A percentile compares a stretch with the other conserved stretches of the same genome.
Conservation (phyloP, 2,797 vertebrate species). For the Lagocephalus sceleratus region DNA sequence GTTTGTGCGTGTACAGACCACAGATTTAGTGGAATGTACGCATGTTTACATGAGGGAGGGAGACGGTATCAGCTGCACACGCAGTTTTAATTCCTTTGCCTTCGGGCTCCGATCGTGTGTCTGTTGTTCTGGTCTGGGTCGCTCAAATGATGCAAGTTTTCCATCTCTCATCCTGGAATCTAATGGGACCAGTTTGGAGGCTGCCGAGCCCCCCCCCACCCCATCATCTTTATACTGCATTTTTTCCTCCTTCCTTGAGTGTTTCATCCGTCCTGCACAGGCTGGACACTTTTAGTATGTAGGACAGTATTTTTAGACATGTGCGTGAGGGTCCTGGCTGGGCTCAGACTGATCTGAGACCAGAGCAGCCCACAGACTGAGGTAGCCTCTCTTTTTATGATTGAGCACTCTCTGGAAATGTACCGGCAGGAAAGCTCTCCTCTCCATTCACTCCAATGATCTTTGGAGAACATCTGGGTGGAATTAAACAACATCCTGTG, state of each 20-base stretch:
- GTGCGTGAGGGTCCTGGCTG: conserved; percentile 50
- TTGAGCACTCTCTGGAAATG: conserved; percentile 16
- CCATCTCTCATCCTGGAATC: conserved; percentile 1
- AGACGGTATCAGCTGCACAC: conserved; percentile 36
- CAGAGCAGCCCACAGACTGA: conserved; percentile 28
- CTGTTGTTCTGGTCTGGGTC: conserved; percentile 17
- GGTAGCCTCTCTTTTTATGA: conserved; percentile 30
- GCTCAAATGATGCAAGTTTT: conserved; percentile 25
- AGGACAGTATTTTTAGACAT: conserved; percentile 77
- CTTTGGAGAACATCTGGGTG: conserved; percentile 65
- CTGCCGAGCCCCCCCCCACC: conserved; percentile 1
- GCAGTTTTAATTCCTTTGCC: background rate
- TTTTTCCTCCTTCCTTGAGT: background rate
- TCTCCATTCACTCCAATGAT: conserved; percentile 53
- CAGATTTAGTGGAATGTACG: conserved; percentile 52
- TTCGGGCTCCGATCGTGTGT: conserved; percentile 17
- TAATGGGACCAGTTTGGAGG: conserved; percentile 8
- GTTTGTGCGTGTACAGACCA: conserved; percentile 29
- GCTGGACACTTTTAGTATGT: conserved; percentile 54
- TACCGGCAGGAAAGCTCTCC: conserved; percentile 24
- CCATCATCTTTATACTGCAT: background rate
- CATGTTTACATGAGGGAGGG: conserved; percentile 24
- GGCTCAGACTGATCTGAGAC: conserved; percentile 48
- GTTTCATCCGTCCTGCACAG: conserved; percentile 1
- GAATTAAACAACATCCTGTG: conserved; percentile 68